Conservation (phyloP, 2,888 invertebrate genomes). For the Troglohyphantes excavatus region DNA sequence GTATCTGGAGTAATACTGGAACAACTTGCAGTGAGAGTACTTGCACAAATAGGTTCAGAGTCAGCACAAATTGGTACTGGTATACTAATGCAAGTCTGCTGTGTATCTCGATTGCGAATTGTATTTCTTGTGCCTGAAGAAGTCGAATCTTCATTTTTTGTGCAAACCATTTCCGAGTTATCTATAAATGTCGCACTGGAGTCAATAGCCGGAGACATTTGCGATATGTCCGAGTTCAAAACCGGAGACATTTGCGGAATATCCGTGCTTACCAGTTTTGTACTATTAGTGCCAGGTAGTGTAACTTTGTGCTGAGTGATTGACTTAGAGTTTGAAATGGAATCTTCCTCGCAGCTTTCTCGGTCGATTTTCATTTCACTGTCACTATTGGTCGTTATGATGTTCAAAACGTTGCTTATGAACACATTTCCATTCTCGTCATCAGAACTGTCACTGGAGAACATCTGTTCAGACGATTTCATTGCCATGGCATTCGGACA, state of each 20-base stretch:
- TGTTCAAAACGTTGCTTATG: conserved; percentile 64
- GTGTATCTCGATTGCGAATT: background rate
- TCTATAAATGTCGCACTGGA: background rate
- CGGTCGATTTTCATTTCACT: conserved; percentile 45
- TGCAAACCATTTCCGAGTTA: background rate
- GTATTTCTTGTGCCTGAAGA: background rate
- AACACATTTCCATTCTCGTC: conserved; percentile 67
- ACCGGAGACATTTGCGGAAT: too few species aligned
- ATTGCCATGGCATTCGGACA: conserved; percentile 30
- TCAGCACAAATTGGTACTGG: background rate
- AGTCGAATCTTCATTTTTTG: conserved; percentile 4
- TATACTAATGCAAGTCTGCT: background rate
- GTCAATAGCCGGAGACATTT: background rate
- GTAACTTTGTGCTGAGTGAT: background rate
- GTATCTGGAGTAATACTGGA: background rate
- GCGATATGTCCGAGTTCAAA: background rate
- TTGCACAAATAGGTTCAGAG: background rate
- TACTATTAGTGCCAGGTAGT: background rate
- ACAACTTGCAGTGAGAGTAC: background rate
- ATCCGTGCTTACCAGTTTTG: background rate
- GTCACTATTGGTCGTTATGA: conserved; percentile 51
- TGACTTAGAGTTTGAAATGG: background rate
- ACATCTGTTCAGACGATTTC: conserved; percentile 53
- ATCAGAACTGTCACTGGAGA: conserved; percentile 71
- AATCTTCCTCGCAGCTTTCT: conserved; percentile 11